Base-by-base conservation (phyloP, 1,140 invertebrate species). In the Pseudachorutes palmiensis region DNA sequence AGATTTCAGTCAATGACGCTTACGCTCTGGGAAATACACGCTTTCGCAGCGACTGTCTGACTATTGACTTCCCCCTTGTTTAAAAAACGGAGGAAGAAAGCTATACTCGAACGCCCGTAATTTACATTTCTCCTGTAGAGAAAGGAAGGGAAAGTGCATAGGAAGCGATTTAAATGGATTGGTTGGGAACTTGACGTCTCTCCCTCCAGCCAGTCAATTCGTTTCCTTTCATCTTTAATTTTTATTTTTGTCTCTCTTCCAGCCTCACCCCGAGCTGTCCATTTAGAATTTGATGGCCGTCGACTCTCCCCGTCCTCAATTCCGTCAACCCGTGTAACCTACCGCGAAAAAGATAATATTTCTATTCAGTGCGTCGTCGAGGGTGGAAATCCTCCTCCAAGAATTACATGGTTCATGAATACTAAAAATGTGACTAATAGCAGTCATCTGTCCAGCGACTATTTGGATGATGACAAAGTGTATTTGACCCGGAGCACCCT, bases 341-440 rank as follows among this genome's bases (percentile, higher is more conserved):
- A 71, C 61, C 75, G 45, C 67, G 73, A 62, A 62, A 72, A 65
- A 66, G 72, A 74, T 57, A 74, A 74, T 65, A 65, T 92, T 32
- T 86, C 85, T 49, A 83, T 93, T 61, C 83, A 88, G 70, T 94
- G 91, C 75, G 85, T 90, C 2, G 88, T 87, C 62, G 89, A 91
- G 78, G 88, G 89, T 70, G 89, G 89, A 26, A 71, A 89, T 69
- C 89, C 90, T 0, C 83, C 87, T 1, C 88, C 89, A 5, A 81
- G 84, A 59, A 70, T 79, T 2, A 69, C 75, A 36, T 79, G 78
- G 78, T 76, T 73, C 22, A 45, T 78, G 14, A 73, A 68, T 5
- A 66, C 68, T 2, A 66, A 70, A 14, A 78, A 79, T 66, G 26
- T 78, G 59, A 77, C 76, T 9, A 72, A 74, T 22, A 65, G 59